Base-by-base conservation (phyloP, 2,113 vertebrate genomes). In the Dipodomys merriami region DNA sequence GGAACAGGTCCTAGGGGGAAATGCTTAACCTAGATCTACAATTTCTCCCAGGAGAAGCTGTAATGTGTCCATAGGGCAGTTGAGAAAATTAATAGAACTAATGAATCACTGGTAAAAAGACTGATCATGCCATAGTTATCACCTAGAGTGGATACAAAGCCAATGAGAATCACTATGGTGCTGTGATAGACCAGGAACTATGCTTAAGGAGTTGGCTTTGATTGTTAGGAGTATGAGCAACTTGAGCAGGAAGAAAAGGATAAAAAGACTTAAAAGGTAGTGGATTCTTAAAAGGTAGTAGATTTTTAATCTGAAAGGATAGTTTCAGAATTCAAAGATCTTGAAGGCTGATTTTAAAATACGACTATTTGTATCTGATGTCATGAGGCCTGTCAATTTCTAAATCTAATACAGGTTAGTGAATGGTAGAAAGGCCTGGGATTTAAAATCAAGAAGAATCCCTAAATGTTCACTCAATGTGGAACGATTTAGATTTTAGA, bases 251-350 rank as follows among this genome's bases (percentile, higher is more conserved):
- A 90, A 76, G 67, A 65, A 92, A 94, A 79, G 33, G 72, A 53
- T 65, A 25, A 44, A 88, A 91, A 93, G 90, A 19, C 7, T 57
- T 88, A 83, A 90, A 86, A 60, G 5, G 2, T 74, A 25, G 19
- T 83, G 6, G 69, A 68, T 83, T 20, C 83, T 94, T 88, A 19
- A 80, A 85, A 60, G 5, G 2, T 74, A 25, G 19, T 83, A 5
- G 69, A 68, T 83, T 20, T 86, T 94, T 88, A 19, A 80, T 83
- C 13, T 76, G 71, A 92, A 20, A 82, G 53, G 30, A 2, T 64
- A 67, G 46, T 83, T 94, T 88, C 33, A 92, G 76, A 95, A 72
- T 60, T 91, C 19, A 94, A 57, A 62, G 53, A 53, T 82, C 71
- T 94, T 88, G 27, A 69, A 96, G 30, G 11, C 53, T 93, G 27